Base-by-base conservation (phyloP, 2,797 vertebrate genomes). In the Caiman crocodilus region DNA sequence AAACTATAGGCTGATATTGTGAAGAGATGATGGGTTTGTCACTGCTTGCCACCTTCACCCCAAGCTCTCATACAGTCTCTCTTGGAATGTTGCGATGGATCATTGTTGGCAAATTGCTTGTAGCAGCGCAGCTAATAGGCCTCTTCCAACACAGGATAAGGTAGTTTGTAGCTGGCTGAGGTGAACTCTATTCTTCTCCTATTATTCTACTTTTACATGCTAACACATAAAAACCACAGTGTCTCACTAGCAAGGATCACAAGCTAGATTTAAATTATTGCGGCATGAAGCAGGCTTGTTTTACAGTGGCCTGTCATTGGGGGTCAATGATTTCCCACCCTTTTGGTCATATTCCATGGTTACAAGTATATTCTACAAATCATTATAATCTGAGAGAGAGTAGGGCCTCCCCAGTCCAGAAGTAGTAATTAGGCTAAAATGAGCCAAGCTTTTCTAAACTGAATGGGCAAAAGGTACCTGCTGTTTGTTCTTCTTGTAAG, bases 281-380 rank as follows among this genome's bases (percentile, higher is more conserved):
- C 74, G 58, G 32, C 69, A 0, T 57, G 67, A 88, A 92, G 63
- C 76, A 85, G 64, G 81, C 81, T 85, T 93, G 30, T 82, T 93
- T 87, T 26, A 28, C n/a, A 74, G 32, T 76, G 56, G 87, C 42
- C 18, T 82, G 59, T 69, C 77, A 17, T 28, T 42, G 79, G 88
- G 88, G 88, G 59, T 50, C 73, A 81, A 61, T 56, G 25, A 20
- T 67, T 88, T 35, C 74, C 42, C 42, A 50, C 42, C 42, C 13
- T 64, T 87, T 79, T 94, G 88, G 92, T 82, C 63, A 94, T 63
- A 30, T 79, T 82, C 79, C 87, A 67, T 30, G 7, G 57, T 50
- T 26, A 67, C 1, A 0, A 20, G 26, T 1, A 0, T 42, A 58
- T 75, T 25, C 26, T 82, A 77, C 59, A 4, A 55, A 56, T 74